phyloP scores from a whole-genome alignment of 2,797 vertebrate genomes.

The Mus spretus region DNA sequence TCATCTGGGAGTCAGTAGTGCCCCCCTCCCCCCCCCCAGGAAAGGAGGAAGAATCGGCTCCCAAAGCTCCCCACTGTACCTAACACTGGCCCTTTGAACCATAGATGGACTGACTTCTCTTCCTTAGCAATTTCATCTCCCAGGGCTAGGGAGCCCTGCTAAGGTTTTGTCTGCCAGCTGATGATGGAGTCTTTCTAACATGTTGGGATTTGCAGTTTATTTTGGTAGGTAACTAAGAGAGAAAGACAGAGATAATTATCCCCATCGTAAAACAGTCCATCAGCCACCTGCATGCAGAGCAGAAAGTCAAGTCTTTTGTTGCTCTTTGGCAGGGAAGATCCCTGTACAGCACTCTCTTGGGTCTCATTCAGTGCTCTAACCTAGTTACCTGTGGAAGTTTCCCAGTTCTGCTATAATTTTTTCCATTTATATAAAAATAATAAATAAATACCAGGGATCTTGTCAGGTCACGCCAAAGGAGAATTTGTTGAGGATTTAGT shows the following conservation, averaged over 20 bases:
- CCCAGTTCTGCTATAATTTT: constrained; percentile 14
- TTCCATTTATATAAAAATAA: constrained; percentile 63
- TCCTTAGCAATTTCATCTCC: constrained; percentile 56
- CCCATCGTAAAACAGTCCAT: constrained; percentile 61
- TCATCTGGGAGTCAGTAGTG: too few relatives aligned
- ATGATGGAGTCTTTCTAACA: constrained; percentile 43
- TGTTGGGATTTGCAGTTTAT: constrained; percentile 65
- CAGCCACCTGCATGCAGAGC: constrained; percentile 64
- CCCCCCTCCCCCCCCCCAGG: background rate
- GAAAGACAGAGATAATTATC: constrained; percentile 77
- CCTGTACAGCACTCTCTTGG: background rate
- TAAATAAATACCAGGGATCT: constrained; percentile 66
- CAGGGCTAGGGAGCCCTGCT: background rate
- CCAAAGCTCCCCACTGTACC: background rate
- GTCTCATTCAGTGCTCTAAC: constrained; percentile 10
- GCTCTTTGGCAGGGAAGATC: constrained; percentile 55
- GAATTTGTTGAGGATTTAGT: constrained; percentile 57
- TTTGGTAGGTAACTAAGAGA: constrained; percentile 77
- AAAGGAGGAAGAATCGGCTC: background rate
- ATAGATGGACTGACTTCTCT: constrained; percentile 1
- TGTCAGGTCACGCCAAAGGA: constrained; percentile 36
- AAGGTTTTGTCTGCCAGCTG: constrained; percentile 4
- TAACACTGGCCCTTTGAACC: constrained; percentile 19
- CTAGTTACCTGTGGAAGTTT: constrained; percentile 58
- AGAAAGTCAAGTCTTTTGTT: constrained; percentile 47